Evolutionary conservation across 2,797 vertebrate genomes (phyloP).

Genomic region (Malacoraja senta): DNA sequence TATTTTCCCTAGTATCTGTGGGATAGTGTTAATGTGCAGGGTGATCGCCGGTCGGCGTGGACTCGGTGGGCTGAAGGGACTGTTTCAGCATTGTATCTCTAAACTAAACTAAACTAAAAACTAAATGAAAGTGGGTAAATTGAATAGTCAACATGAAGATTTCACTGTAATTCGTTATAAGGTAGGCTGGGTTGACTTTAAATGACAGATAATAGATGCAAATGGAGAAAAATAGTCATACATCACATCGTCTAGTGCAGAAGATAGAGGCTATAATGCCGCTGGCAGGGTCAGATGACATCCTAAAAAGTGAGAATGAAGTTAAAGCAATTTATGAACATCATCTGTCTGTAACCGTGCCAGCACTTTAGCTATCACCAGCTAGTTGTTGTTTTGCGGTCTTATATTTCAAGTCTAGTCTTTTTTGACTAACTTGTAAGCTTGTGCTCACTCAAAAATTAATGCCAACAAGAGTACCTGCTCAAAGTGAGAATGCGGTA

Average conservation of each 20-base stretch:
- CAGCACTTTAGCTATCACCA: neutral
- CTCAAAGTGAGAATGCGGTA: neutral
- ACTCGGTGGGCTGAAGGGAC: too few relatives aligned
- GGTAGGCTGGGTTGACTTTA: neutral
- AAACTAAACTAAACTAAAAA: too few relatives aligned
- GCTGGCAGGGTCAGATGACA: slow-evolving; percentile 4
- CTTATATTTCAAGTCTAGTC: neutral
- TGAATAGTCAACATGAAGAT: neutral
- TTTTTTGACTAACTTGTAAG: neutral
- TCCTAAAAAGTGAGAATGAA: slow-evolving; percentile 33
- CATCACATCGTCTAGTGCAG: neutral
- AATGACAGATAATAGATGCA: neutral
- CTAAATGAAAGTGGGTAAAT: neutral
- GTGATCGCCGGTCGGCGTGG: too few relatives aligned
- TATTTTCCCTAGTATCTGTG: too few relatives aligned
- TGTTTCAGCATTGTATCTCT: too few relatives aligned
- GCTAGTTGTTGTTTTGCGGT: neutral
- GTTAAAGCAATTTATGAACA: slow-evolving; percentile 26
- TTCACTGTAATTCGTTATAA: neutral
- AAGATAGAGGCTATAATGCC: neutral
- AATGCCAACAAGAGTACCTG: neutral
- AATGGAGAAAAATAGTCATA: neutral
- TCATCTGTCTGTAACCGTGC: slow-evolving; percentile 30
- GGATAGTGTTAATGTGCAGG: too few relatives aligned
- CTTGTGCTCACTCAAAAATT: neutral